Evolutionary conservation across 1,140 invertebrate species (phyloP).

Genomic region (Panagrolaimus sp.): DNA sequence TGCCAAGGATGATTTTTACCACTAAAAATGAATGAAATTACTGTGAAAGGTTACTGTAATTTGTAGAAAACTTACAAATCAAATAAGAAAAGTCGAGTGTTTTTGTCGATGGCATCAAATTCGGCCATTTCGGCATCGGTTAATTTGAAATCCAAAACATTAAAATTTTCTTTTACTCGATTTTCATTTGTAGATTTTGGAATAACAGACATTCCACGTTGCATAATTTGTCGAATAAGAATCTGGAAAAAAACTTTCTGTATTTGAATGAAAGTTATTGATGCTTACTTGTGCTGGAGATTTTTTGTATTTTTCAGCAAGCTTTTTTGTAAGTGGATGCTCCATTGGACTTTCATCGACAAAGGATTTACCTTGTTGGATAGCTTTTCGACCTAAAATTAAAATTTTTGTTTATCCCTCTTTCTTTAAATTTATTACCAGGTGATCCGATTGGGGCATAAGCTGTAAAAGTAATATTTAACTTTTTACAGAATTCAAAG

Average conservation of each 20-base stretch:
- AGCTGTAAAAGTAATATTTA: constrained; percentile 52
- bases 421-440: no score
- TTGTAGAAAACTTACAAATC: not conserved
- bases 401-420: no score
- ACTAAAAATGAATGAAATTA: not conserved
- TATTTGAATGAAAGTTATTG: no score
- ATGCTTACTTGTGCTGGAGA: constrained; percentile 64
- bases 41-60: no score
- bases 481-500: constrained; percentile 41
- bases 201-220: constrained; percentile 58
- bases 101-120: not conserved
- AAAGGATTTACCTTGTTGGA: constrained; percentile 35
- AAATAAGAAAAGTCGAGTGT: not conserved
- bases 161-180: constrained; percentile 58
- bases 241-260: constrained; percentile 64
- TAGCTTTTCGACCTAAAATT: not conserved
- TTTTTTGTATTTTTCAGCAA: constrained; percentile 66
- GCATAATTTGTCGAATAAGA: constrained; percentile 30
- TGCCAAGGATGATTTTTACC: constrained; percentile 10
- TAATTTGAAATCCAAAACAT: constrained; percentile 42
- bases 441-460: constrained; percentile 59
- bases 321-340: constrained; percentile 65
- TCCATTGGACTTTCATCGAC: constrained; percentile 59
- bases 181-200: constrained; percentile 60
- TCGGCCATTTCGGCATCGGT: constrained; percentile 33